Evolutionary conservation across 2,797 vertebrate genomes (phyloP).

Genomic region (Gymnodraco acuticeps): DNA sequence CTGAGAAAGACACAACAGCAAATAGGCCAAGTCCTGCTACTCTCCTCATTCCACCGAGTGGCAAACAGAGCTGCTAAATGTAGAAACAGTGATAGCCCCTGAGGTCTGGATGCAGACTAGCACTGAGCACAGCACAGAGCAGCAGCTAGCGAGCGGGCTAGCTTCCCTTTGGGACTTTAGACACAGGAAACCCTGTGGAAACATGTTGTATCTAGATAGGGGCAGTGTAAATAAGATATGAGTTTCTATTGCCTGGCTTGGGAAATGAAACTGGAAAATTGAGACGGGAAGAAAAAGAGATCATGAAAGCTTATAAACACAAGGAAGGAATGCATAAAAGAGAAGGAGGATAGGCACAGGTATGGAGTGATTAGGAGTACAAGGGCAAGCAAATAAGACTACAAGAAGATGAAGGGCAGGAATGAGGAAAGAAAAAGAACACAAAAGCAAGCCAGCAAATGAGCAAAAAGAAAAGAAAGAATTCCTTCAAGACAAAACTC

Average conservation of each 20-base stretch:
- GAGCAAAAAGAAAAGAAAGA: slow-evolving; percentile 39
- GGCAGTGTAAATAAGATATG: slow-evolving; percentile 77
- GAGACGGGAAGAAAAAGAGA: slow-evolving; percentile 53
- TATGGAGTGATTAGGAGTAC: slow-evolving; percentile 33
- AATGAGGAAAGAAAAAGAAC: slow-evolving; percentile 17
- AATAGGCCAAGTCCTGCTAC: slow-evolving; percentile 56
- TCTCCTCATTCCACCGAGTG: slow-evolving; percentile 51
- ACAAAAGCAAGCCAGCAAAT: slow-evolving; percentile 27
- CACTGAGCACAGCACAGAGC: slow-evolving; percentile 41
- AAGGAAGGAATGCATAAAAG: slow-evolving; percentile 38
- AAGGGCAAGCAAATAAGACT: slow-evolving; percentile 17
- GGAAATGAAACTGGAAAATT: slow-evolving; percentile 76
- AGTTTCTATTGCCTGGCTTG: slow-evolving; percentile 73
- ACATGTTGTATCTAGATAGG: slow-evolving; percentile 76
- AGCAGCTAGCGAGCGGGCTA: slow-evolving; percentile 59
- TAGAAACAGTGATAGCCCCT: slow-evolving; percentile 66
- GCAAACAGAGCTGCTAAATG: slow-evolving; percentile 75
- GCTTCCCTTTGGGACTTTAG: slow-evolving; percentile 71
- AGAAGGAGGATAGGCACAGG: slow-evolving; percentile 22
- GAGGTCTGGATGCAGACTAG: slow-evolving; percentile 68
- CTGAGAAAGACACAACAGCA: slow-evolving; percentile 44
- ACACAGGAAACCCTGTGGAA: slow-evolving; percentile 77
- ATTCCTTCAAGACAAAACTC: slow-evolving; percentile 57
- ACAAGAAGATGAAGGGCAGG: slow-evolving; percentile 29
- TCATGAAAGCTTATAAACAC: slow-evolving; percentile 51